Evolutionary conservation across 2,888 invertebrate genomes (phyloP).

Genomic region (Clistopyga incitator): DNA sequence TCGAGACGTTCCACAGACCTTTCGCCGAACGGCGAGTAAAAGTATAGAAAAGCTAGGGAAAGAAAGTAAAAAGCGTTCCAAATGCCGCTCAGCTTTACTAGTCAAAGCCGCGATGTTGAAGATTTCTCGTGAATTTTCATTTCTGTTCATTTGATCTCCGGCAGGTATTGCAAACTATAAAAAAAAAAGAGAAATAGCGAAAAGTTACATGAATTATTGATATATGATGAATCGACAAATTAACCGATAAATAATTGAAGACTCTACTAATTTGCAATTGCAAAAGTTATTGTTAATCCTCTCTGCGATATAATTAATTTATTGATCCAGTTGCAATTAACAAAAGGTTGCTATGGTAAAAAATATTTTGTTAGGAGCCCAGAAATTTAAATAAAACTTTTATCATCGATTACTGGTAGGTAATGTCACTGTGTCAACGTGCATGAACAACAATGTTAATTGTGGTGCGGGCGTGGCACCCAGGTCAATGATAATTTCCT

Average conservation of each 20-base stretch:
- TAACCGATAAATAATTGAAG: not conserved
- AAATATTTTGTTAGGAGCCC: too few species aligned
- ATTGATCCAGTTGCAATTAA: too few species aligned
- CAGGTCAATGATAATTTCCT: conserved; percentile 44
- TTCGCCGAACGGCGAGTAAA: conserved; percentile 21
- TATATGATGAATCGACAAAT: not conserved
- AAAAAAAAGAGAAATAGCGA: not conserved
- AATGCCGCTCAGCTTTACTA: not conserved
- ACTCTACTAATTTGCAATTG: too few species aligned
- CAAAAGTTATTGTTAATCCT: too few species aligned
- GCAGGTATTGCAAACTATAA: too few species aligned
- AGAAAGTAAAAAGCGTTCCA: conserved; percentile 10
- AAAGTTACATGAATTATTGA: too few species aligned
- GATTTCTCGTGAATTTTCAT: conserved; percentile 2
- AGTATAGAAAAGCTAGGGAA: not conserved
- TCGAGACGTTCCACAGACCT: conserved; percentile 42
- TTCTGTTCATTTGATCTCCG: not conserved
- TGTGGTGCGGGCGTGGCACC: conserved; percentile 6
- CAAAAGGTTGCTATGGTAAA: too few species aligned
- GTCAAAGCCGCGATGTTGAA: not conserved
- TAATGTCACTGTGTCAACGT: not conserved
- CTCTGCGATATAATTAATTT: too few species aligned
- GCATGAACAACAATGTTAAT: conserved; percentile 6
- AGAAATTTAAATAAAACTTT: too few species aligned
- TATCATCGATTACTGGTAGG: not conserved